A percentile compares a stretch with the other conserved stretches of the same genome.
Evolutionary conservation across 1,140 invertebrate species (phyloP).

Genomic region (Bradynema listronoti): DNA sequence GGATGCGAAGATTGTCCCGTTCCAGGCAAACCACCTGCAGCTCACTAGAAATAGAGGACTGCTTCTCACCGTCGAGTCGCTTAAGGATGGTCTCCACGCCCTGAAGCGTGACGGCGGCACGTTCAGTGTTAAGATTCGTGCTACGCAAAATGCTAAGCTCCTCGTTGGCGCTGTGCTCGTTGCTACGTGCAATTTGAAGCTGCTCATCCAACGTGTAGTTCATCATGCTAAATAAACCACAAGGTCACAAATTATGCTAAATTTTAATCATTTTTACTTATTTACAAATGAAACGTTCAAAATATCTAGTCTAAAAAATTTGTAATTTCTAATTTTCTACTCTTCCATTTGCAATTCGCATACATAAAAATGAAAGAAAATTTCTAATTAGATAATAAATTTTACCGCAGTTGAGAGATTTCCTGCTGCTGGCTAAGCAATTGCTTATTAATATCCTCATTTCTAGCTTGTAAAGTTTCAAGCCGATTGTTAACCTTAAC

Average conservation of each 20-base stretch:
- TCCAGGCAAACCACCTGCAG: conserved; percentile 25
- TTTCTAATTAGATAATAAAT: too few relatives aligned
- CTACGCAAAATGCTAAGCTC: conserved; percentile 27
- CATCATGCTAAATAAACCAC: conserved; percentile 27
- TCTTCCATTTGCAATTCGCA: too few relatives aligned
- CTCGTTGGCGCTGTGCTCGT: conserved; percentile 13
- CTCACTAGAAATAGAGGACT: conserved; percentile 17
- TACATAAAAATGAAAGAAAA: too few relatives aligned
- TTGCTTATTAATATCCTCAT: conserved; percentile 28
- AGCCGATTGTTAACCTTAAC: conserved; percentile 15
- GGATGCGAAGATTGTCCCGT: conserved; percentile 27
- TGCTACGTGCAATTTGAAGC: conserved; percentile 14
- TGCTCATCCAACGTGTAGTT: conserved; percentile 21
- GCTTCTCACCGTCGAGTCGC: conserved; percentile 29
- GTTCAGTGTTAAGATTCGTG: conserved; percentile 20
- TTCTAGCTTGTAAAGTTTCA: conserved; percentile 19
- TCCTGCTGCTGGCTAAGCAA: conserved; percentile 30
- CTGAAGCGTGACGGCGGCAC: conserved; percentile 28
- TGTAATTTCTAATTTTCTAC: too few relatives aligned
- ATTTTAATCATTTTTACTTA: too few relatives aligned
- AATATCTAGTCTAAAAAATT: too few relatives aligned
- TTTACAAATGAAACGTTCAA: too few relatives aligned
- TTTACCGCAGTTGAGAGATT: conserved; percentile 13
- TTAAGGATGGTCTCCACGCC: conserved; percentile 27
- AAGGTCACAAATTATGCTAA: too few relatives aligned